Base-by-base conservation (phyloP, 2,113 vertebrate genomes). In the Alectura lathami region DNA sequence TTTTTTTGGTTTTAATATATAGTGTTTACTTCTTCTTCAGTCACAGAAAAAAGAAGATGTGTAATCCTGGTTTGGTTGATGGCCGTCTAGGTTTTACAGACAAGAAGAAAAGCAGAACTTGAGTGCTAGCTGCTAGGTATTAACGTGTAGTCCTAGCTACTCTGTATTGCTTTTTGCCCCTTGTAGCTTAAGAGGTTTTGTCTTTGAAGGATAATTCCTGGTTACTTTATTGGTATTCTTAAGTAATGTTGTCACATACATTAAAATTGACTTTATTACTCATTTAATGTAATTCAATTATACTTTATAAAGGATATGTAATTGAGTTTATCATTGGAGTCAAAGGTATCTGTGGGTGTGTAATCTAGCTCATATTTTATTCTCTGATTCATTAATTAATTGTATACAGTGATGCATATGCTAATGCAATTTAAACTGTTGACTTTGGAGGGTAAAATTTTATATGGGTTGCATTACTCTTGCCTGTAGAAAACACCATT, bases 341-440 rank as follows among this genome's bases (percentile, higher is more conserved):
- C 68, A 81, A 30, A 92, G 45, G 40, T 38, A 83, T 93, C 69
- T 79, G 47, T 64, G 60, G 26, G 6, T 86, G 20, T 77, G 48
- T 69, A 66, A 75, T 73, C 53, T 63, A n/a, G 24, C 22, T 24
- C 34, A 27, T 59, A 62, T 94, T 80, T 96, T 51, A 78, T 89
- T 88, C 85, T 51, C 2, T 16, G 9, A 36, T 50, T 27, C 43
- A 17, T 90, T 87, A 83, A 67, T 90, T 89, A 83, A 42, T 63
- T 83, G 66, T 82, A 10, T 77, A 83, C 59, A 67, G 72, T 91
- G 57, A 84, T 22, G 83, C 27, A 60, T 43, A 17, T 59, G 42
- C 51, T 75, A 56, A 62, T 73, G 40, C 83, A 88, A 23, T 87
- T 94, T 82, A 76, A 91, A 90, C 77, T 88, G 21, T 21, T 96